Conservation (phyloP, 30 jellyfish, hydroid and myxozoan species). For the Rhopilema esculentum region DNA sequence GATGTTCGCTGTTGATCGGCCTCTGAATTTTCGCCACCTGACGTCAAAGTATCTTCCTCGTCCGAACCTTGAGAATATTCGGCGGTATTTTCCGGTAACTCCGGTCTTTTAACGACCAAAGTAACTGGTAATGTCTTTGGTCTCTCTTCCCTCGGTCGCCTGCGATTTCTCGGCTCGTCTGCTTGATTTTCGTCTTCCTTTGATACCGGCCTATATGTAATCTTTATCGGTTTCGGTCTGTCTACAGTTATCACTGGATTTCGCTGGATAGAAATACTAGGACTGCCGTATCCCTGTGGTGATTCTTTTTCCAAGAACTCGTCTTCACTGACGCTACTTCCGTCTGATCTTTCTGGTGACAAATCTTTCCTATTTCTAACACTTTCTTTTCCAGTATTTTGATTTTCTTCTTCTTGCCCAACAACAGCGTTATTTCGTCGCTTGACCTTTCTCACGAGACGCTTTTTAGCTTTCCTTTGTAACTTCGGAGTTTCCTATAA, state of each 20-base stretch:
- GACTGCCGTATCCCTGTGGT: constrained; percentile 10
- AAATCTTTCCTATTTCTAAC: background rate
- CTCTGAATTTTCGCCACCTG: constrained; percentile 42
- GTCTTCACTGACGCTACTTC: constrained; percentile 36
- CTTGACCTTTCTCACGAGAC: constrained; percentile 50
- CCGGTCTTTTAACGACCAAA: constrained; percentile 25
- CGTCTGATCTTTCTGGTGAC: background rate
- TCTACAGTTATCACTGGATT: constrained; percentile 19
- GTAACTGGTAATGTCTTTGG: constrained; percentile 64
- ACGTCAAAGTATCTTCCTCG: constrained; percentile 39
- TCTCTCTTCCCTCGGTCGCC: constrained; percentile 48
- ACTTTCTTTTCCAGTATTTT: background rate
- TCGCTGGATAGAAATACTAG: background rate
- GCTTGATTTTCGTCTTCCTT: background rate
- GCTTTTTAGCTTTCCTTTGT: constrained; percentile 52
- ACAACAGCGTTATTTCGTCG: constrained; percentile 49
- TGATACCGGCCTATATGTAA: constrained; percentile 16
- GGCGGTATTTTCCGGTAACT: background rate
- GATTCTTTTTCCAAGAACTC: background rate
- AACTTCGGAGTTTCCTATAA: constrained; percentile 30
- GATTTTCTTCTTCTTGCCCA: background rate
- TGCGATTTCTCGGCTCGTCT: constrained; percentile 10
- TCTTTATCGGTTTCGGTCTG: background rate
- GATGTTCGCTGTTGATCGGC: constrained; percentile 46
- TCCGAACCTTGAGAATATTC: constrained; percentile 22